Evolutionary conservation across 2,113 vertebrate genomes (phyloP).

Genomic region (Tautogolabrus adspersus): DNA sequence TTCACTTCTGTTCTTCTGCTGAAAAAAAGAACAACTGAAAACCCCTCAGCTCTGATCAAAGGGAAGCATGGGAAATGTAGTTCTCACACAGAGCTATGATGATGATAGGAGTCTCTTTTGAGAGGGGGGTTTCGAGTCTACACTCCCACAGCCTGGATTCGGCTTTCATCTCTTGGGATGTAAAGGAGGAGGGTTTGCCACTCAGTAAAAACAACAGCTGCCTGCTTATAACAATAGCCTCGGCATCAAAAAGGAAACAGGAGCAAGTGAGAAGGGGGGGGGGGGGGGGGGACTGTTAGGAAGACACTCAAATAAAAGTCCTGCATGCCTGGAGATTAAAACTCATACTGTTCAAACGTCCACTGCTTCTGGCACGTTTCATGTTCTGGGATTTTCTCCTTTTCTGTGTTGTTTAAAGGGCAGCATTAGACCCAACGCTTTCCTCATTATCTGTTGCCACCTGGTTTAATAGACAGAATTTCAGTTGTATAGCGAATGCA

Average conservation of each 20-base stretch:
- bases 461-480: conserved; percentile 15
- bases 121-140: conserved; percentile 72
- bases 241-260: conserved; percentile 68
- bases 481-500: conserved; percentile 8
- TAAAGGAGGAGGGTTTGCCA: conserved; percentile 70
- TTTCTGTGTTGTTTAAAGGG: conserved; percentile 18
- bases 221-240: conserved; percentile 77
- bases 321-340: conserved; percentile 64
- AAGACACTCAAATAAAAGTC: conserved; percentile 66
- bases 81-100: conserved; percentile 72
- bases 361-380: conserved; percentile 60
- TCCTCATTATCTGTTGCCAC: conserved; percentile 17
- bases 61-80: conserved; percentile 79
- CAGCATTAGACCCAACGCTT: conserved; percentile 24
- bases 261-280: conserved; percentile 25
- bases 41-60: conserved; percentile 73
- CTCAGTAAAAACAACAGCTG: conserved; percentile 79
- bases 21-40: conserved; percentile 36
- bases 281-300: conserved; percentile 32
- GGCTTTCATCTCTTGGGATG: conserved; percentile 82
- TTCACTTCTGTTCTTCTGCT: conserved; percentile 40
- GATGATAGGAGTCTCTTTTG: conserved; percentile 70
- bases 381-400: conserved; percentile 35
- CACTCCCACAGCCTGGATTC: conserved; percentile 70
- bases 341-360: conserved; percentile 57